Evolutionary conservation across 30 jellyfish, hydroid and myxozoan genomes (phyloP).

Genomic region (Pseudorhiza aurosa): DNA sequence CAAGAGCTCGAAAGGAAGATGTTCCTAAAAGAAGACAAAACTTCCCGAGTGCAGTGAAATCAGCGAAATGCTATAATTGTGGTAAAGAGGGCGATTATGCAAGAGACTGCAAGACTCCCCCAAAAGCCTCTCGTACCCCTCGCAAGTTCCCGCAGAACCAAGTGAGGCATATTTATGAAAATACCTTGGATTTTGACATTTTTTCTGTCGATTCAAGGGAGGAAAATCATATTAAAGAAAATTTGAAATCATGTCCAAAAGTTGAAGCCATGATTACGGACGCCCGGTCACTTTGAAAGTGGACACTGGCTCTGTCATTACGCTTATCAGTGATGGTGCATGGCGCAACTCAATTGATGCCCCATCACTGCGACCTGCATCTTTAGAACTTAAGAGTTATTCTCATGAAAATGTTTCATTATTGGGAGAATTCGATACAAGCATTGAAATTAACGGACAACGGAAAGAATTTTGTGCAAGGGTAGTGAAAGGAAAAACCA

Average conservation of each 20-base stretch:
- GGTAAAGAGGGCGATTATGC: constrained; percentile 72
- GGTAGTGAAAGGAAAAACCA: constrained; percentile 51
- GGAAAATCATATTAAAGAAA: constrained; percentile 46
- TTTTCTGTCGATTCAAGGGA: constrained; percentile 57
- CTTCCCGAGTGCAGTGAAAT: constrained; percentile 51
- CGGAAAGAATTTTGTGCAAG: constrained; percentile 41
- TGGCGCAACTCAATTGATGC: constrained; percentile 1
- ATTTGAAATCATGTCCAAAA: constrained; percentile 29
- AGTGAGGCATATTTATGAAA: constrained; percentile 63
- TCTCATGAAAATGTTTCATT: constrained; percentile 47
- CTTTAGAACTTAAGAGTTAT: constrained; percentile 54
- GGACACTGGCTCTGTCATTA: constrained; percentile 4
- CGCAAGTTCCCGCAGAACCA: constrained; percentile 57
- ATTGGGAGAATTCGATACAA: constrained; percentile 62
- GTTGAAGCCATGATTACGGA: constrained; percentile 20
- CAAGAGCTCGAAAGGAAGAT: constrained; percentile 50
- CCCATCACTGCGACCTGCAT: constrained; percentile 31
- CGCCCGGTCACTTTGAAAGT: constrained; percentile 10
- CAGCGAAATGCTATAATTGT: constrained; percentile 51
- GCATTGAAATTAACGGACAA: constrained; percentile 53
- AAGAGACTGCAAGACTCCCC: constrained; percentile 55
- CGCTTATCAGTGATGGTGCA: neutral
- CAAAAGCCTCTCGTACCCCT: constrained; percentile 66
- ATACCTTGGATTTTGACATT: constrained; percentile 44
- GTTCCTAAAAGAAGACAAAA: constrained; percentile 50